Evolutionary conservation across 2,113 vertebrate species (phyloP), one percentile per base, ranked within the genome.

Genomic region (Theropithecus gelada): DNA sequence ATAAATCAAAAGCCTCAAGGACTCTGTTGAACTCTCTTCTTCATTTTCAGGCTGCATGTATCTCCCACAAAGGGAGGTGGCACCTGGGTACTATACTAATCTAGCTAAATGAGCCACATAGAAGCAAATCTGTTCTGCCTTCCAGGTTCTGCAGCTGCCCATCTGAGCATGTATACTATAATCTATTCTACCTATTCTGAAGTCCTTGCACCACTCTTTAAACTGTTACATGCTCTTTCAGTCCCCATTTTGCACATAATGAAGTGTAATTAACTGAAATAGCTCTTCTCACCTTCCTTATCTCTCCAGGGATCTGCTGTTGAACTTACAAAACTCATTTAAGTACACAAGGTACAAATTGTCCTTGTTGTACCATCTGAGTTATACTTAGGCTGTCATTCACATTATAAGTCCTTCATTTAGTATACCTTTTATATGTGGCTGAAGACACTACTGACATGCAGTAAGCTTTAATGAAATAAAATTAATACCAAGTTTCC

Each of bases 241-340:
- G 20, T 80, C 14, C 32, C 48, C 45, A 80, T 88, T 92, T 66
- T 88, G 8, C 23, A 66, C n/a, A 45, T 40, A 52, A 25, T 73
- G 22, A 94, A 94, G 55, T 75, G 25, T 75, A 81, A 45, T 80
- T 23, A 72, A 78, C 78, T 88, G 8, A 95, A 95, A 87, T 48
- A 79, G 6, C 18, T 55, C 22, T 72, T 89, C 20, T 72, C 52
- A 35, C 32, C 27, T 95, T 90, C 45, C 25, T 57, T 66, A 80
- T 64, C 13, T 89, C 61, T 50, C 32, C 2, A 30, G 30, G 30
- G 40, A 88, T 40, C 52, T 96, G 78, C 50, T 94, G 27, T 43
- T 75, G 40, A 94, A 30, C 68, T 92, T 75, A 89, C 2, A 93
- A 94, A 84, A 83, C 55, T 75, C 84, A 89, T 92, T 57, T 80